These are phyloP conservation scores for Liolophura sinensis DNA, from an alignment of 1,140 invertebrate species.

Conservation along the genomic window DNA sequence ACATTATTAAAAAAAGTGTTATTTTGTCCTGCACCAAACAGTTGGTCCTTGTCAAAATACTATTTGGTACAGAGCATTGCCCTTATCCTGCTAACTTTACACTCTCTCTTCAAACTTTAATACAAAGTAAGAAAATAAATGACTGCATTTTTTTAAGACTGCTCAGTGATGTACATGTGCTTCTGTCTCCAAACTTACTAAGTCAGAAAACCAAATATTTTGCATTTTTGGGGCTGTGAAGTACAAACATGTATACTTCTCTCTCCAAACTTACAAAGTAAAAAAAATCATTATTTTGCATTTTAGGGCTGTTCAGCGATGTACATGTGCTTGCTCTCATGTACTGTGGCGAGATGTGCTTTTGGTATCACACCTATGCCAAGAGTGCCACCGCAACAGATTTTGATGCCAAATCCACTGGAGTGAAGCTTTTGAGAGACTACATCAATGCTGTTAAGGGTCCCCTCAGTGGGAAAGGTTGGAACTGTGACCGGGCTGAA, in stretches of 20 bases:
- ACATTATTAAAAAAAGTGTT: too few relatives aligned
- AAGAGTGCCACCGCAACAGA: not conserved
- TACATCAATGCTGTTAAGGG: conserved; percentile 36
- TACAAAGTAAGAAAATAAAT: too few relatives aligned
- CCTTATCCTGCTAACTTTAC: too few relatives aligned
- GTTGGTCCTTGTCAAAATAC: too few relatives aligned
- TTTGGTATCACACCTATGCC: conserved; percentile 29
- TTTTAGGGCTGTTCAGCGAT: conserved; percentile 46
- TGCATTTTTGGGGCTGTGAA: too few relatives aligned
- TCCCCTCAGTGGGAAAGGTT: conserved; percentile 34
- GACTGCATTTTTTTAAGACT: too few relatives aligned
- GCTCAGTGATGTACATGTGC: not conserved
- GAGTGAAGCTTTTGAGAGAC: conserved; percentile 22
- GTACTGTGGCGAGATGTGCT: conserved; percentile 50
- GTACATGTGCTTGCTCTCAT: conserved; percentile 48
- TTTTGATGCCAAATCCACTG: conserved; percentile 6
- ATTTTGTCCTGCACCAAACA: too few relatives aligned
- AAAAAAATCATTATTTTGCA: not conserved
- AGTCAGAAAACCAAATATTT: too few relatives aligned
- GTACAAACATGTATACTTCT: not conserved
- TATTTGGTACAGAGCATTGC: too few relatives aligned
- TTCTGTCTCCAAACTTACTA: not conserved
- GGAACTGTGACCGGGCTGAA: conserved; percentile 36
- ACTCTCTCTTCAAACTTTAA: too few relatives aligned
- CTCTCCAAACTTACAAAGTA: not conserved